Evolutionary conservation across 2,797 vertebrate species (phyloP).

Genomic region (Cynopterus sphinx): DNA sequence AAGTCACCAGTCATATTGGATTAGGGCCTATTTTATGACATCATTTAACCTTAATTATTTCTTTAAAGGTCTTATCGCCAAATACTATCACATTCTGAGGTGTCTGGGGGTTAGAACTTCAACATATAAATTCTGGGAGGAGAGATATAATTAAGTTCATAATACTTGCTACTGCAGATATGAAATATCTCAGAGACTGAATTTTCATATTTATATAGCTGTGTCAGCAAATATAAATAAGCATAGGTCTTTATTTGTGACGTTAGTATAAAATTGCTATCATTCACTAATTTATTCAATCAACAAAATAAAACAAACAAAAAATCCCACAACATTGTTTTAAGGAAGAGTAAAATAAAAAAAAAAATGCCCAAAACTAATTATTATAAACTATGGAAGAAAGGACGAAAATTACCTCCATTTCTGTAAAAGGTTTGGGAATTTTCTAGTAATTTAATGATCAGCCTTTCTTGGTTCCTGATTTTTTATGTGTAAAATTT

Average conservation of each 20-base stretch:
- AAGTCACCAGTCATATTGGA: not conserved
- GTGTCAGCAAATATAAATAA: not conserved
- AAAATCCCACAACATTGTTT: not conserved
- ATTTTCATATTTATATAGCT: not conserved
- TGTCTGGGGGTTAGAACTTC: not conserved
- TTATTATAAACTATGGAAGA: not conserved
- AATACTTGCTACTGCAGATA: not conserved
- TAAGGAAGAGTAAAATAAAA: not conserved
- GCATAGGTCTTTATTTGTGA: not conserved
- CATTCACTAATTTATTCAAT: not conserved
- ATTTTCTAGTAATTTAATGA: not conserved
- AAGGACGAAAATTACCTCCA: not conserved
- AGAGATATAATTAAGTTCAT: not conserved
- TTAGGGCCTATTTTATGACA: not conserved
- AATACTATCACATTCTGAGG: not conserved
- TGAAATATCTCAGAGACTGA: not conserved
- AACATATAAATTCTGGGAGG: not conserved
- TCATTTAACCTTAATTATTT: not conserved
- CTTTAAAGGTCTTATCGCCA: not conserved
- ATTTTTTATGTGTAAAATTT: not conserved
- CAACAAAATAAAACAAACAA: not conserved
- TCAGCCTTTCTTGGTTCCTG: not conserved
- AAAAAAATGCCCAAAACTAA: not conserved
- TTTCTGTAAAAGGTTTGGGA: not conserved
- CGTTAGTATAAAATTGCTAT: not conserved